Evolutionary conservation across 1,140 invertebrate genomes (phyloP), one percentile per base, ranked within the genome.

Genomic region (Diorhabda elongata): DNA sequence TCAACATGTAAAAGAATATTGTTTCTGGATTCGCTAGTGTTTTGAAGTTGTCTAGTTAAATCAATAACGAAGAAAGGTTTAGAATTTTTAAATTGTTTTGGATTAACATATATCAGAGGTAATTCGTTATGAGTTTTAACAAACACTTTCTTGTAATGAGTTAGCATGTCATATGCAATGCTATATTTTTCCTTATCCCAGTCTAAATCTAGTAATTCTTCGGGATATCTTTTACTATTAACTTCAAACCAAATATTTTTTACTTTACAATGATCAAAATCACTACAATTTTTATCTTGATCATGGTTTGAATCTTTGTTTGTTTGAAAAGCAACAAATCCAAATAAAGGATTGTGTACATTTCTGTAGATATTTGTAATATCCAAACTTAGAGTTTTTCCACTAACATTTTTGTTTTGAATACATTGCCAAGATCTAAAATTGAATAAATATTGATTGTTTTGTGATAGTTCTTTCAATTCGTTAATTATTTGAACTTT

Each of bases 211-310:
- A 60, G 26, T 26, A 41, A 26, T 41, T 60, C 58, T 26, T 60
- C 26, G 26, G 58, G 6, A 41, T 60, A 60, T 60, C 58, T 60
- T 8, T 26, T 26, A 9, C 26, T 26, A 26, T 60, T 26, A n/a
- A 60, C 8, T 60, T 26, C 58, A 60, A 60, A 60, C 58, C 58
- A 60, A 60, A 60, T 7, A 60, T 60, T 60, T 26, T 60, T 60
- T 26, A 60, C 58, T 41, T 26, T 9, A 41, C 58, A 60, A 26
- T 60, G 8, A 60, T 60, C 26, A 60, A 60, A 26, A 6, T 56
- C 52, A 26, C 7, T 60, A 60, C 58, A 60, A 60, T 60, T 60
- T 60, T 26, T 60, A 60, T 60, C 5, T 60, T 60, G 58, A 26
- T 60, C 58, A 60, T n/a, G 26, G 58, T 60, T 60, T 7, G 58